Evolutionary conservation across 2,797 vertebrate species (phyloP).

Genomic region (Eremophila alpestris): DNA sequence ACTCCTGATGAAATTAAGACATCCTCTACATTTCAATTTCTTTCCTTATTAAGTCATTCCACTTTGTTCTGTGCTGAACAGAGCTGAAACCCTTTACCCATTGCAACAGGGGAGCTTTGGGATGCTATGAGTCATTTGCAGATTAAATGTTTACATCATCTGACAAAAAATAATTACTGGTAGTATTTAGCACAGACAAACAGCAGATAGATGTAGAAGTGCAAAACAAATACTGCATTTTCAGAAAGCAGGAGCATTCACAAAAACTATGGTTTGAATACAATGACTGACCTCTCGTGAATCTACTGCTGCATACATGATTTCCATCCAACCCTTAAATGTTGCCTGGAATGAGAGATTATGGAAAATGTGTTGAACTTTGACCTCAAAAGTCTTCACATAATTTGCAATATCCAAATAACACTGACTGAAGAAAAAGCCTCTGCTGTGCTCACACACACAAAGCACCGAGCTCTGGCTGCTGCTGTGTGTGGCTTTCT

Average conservation of each 20-base stretch:
- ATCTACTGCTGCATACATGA: conserved; percentile 82
- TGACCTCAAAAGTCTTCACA: not conserved
- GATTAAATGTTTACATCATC: not conserved
- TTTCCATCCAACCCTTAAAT: conserved; percentile 82
- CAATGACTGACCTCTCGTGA: conserved; percentile 73
- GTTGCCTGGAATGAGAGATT: conserved; percentile 73
- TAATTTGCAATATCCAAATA: not conserved
- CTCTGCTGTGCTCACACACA: not conserved
- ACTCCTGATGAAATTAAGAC: not conserved
- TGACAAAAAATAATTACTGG: not conserved
- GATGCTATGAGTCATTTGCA: not conserved
- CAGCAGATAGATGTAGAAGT: not conserved
- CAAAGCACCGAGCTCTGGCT: not conserved
- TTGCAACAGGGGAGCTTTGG: not conserved
- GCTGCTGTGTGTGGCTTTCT: not conserved
- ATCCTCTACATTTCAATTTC: not conserved
- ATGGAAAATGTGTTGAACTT: not conserved
- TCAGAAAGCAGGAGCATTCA: not conserved
- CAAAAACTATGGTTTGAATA: not conserved
- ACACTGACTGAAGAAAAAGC: not conserved
- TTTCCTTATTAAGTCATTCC: not conserved
- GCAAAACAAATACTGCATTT: not conserved
- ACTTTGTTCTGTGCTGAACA: not conserved
- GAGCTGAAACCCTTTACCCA: not conserved
- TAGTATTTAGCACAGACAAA: not conserved